Conservation (phyloP, 2,797 vertebrate genomes). For the Gadopsis marmoratus region DNA sequence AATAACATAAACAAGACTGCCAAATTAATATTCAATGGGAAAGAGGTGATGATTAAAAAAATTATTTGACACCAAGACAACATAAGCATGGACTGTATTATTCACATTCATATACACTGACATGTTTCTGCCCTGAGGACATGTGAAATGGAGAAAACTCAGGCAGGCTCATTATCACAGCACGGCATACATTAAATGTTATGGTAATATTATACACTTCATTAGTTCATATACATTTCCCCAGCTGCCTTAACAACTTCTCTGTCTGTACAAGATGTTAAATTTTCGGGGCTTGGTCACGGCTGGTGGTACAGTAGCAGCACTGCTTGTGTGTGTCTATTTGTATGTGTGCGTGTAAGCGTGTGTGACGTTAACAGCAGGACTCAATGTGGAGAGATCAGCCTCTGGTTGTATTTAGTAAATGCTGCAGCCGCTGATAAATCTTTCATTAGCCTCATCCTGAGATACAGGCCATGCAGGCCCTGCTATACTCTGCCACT, state of each 20-base stretch:
- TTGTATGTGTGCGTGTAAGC: conserved; percentile 69
- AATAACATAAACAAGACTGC: conserved; percentile 30
- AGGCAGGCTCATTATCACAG: conserved; percentile 85
- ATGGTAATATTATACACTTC: conserved; percentile 88
- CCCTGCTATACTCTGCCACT: conserved; percentile 83
- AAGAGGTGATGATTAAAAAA: conserved; percentile 61
- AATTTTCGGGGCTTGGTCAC: conserved; percentile 83
- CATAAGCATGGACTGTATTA: conserved; percentile 63
- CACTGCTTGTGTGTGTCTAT: conserved; percentile 60
- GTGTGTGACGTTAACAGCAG: conserved; percentile 84
- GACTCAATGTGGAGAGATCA: conserved; percentile 85
- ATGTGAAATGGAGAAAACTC: conserved; percentile 83
- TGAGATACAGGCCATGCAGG: conserved; percentile 85
- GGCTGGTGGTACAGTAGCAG: conserved; percentile 78
- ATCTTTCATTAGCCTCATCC: conserved; percentile 91
- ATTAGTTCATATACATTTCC: conserved; percentile 87
- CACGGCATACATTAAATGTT: conserved; percentile 86
- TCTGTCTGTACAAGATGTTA: conserved; percentile 82
- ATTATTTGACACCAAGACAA: conserved; percentile 66
- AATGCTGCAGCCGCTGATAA: conserved; percentile 89
- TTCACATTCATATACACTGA: conserved; percentile 78
- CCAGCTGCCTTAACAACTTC: conserved; percentile 79
- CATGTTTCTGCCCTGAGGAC: conserved; percentile 78
- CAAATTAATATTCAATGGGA: conserved; percentile 58
- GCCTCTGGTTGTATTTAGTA: conserved; percentile 90